Evolutionary conservation across 2,888 invertebrate species (phyloP).

Genomic region (Eulithis prunata): DNA sequence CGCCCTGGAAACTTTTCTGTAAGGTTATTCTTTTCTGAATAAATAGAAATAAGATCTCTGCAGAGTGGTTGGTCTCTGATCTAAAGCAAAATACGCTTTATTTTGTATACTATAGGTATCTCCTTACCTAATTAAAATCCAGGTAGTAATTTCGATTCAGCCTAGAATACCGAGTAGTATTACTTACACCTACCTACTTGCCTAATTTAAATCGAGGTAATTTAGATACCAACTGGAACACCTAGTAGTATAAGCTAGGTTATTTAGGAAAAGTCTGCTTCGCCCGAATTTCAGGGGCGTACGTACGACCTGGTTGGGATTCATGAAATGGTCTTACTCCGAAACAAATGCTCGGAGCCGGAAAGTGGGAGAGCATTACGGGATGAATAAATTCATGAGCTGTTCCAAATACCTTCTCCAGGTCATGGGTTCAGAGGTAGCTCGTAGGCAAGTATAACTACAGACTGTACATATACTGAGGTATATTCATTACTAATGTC

Average conservation of each 20-base stretch:
- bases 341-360: conserved; percentile 20
- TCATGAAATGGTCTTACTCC: conserved; percentile 20
- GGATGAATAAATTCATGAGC: conserved; percentile 30
- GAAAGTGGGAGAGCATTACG: conserved; percentile 13
- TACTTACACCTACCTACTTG: neutral
- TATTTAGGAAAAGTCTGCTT: neutral
- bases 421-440: conserved; percentile 1
- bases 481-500: no score
- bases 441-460: neutral
- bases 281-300: conserved; percentile 15
- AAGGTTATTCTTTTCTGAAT: no score
- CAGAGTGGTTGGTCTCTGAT: no score
- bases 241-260: neutral
- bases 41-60: no score
- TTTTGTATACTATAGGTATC: no score
- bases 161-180: no score
- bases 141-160: no score
- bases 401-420: conserved; percentile 6
- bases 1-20: no score
- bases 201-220: neutral
- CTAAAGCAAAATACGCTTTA: no score
- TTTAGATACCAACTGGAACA: no score
- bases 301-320: conserved; percentile 10
- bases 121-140: neutral
- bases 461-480: no score